Evolutionary conservation across 1,140 invertebrate species (phyloP).

Genomic region (Dreissena rostriformis): DNA sequence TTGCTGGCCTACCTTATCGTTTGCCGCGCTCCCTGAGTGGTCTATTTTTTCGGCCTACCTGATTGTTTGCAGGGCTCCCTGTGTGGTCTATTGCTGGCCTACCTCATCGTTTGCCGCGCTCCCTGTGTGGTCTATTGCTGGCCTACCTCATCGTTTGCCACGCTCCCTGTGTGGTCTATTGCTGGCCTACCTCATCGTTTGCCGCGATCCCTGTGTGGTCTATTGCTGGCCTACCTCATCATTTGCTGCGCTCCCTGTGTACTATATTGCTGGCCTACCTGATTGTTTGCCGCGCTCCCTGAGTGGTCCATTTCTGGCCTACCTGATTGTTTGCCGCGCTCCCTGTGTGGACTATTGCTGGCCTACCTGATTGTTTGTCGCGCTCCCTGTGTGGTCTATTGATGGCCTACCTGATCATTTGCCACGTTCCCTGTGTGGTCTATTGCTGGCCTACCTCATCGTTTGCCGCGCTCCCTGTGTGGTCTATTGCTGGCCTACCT

Average conservation of each 20-base stretch:
- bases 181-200: too few species aligned
- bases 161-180: too few species aligned
- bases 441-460: conserved; percentile 23
- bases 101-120: conserved; percentile 31
- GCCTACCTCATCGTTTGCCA: conserved; percentile 24
- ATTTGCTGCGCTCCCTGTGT: conserved; percentile 26
- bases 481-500: conserved; percentile 21
- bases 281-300: conserved; percentile 23
- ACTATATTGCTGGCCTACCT: conserved; percentile 1
- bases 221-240: not conserved
- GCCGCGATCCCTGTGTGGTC: conserved; percentile 23
- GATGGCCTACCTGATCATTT: conserved; percentile 1
- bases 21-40: conserved; percentile 27
- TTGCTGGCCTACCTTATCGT: not conserved
- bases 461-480: conserved; percentile 17
- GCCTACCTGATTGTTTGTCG: conserved; percentile 8
- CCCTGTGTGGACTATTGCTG: conserved; percentile 14
- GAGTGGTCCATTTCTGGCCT: not conserved
- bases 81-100: conserved; percentile 4
- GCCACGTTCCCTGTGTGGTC: conserved; percentile 20
- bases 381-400: conserved; percentile 26
- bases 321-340: conserved; percentile 22
- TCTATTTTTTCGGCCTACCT: too few species aligned
- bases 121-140: conserved; percentile 15
- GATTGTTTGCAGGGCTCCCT: conserved; percentile 19